Conservation (phyloP, 2,797 vertebrate species). For the Simalia tracyae region DNA sequence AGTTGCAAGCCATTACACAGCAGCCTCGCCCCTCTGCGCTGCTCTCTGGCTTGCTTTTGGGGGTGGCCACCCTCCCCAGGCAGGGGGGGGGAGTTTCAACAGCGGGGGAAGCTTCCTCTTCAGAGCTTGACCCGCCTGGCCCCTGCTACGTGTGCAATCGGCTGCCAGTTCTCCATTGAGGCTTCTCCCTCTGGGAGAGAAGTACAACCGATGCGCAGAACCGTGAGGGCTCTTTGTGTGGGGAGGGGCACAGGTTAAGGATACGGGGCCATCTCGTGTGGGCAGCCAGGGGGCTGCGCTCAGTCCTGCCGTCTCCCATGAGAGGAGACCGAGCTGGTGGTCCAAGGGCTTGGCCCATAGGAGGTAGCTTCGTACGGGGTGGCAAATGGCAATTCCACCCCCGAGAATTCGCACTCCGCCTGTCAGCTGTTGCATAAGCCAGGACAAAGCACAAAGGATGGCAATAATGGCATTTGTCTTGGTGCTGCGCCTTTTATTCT, state of each 20-base stretch:
- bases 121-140: not conserved
- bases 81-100: not conserved
- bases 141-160: rapidly evolving
- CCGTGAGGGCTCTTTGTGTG: not conserved
- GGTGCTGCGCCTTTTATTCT: not conserved
- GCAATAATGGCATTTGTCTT: not conserved
- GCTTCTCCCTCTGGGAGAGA: not conserved
- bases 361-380: not conserved
- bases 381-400: not conserved
- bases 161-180: not conserved
- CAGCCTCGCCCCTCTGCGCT: not conserved
- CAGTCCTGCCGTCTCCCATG: not conserved
- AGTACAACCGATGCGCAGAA: no score
- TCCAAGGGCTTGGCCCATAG: not conserved
- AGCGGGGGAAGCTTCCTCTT: not conserved
- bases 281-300: not conserved
- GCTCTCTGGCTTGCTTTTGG: not conserved
- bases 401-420: not conserved
- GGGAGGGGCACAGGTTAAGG: not conserved
- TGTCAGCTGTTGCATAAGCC: no score
- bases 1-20: not conserved
- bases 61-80: not conserved
- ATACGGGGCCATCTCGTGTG: not conserved
- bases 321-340: not conserved
- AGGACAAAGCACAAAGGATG: not conserved